Conservation (phyloP, 2,797 vertebrate species). For the Erithacus rubecula region DNA sequence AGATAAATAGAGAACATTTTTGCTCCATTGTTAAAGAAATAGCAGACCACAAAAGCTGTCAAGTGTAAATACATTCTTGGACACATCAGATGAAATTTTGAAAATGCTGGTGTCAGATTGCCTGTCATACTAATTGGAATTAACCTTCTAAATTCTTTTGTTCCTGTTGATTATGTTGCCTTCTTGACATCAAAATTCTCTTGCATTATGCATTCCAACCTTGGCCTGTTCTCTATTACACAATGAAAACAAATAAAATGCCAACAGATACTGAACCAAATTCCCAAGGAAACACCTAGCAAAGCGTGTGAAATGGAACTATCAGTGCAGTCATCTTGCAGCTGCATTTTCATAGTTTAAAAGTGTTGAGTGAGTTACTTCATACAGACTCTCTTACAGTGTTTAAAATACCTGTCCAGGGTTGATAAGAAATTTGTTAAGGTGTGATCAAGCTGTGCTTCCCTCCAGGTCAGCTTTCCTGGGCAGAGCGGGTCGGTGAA, state of each 20-base stretch:
- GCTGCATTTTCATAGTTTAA: background rate
- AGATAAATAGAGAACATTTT: constrained; percentile 1
- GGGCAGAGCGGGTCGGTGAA: background rate
- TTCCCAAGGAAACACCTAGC: background rate
- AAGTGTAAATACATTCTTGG: background rate
- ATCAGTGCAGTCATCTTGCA: background rate
- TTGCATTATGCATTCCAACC: background rate
- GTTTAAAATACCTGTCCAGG: background rate
- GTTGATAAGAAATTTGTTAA: background rate
- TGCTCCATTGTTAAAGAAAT: constrained; percentile 29
- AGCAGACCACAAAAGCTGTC: constrained; percentile 2
- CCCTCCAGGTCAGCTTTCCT: background rate
- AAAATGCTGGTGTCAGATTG: constrained; percentile 26
- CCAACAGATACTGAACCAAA: background rate
- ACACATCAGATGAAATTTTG: constrained; percentile 18
- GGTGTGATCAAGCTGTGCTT: background rate
- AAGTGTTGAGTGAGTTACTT: background rate
- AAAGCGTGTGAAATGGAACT: background rate
- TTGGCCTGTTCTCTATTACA: background rate
- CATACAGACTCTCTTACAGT: background rate
- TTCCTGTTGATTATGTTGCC: constrained; percentile 20
- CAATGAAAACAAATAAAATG: background rate
- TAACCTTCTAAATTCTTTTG: constrained; percentile 9
- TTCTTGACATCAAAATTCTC: constrained; percentile 1
- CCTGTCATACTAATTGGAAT: background rate